Evolutionary conservation across 2,888 invertebrate species (phyloP).

Genomic region (Calephelis perditalis): DNA sequence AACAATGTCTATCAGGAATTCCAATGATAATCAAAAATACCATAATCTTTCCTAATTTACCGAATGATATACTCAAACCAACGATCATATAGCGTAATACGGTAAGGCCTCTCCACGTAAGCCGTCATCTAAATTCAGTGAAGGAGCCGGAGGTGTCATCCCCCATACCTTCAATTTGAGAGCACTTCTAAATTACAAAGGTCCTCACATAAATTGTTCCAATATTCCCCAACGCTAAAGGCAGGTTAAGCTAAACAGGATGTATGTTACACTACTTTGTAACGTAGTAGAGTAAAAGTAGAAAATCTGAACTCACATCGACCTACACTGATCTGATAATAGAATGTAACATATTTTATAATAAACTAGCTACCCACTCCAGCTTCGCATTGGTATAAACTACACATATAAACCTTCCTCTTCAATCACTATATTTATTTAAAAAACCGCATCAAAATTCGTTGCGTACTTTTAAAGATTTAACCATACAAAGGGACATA

Average conservation of each 20-base stretch:
- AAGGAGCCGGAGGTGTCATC: constrained; percentile 51
- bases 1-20: too few relatives aligned
- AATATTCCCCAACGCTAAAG: constrained; percentile 65
- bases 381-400: too few relatives aligned
- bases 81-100: constrained; percentile 3
- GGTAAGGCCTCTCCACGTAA: constrained; percentile 17
- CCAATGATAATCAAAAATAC: too few relatives aligned
- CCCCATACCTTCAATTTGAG: constrained; percentile 68
- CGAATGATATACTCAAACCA: background rate
- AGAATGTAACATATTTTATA: too few relatives aligned
- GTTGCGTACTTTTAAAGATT: too few relatives aligned
- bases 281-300: background rate
- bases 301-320: too few relatives aligned
- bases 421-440: too few relatives aligned
- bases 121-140: constrained; percentile 29
- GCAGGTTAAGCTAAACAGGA: constrained; percentile 62
- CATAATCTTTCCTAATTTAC: background rate
- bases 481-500: too few relatives aligned
- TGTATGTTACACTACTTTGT: constrained; percentile 41
- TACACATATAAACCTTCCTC: too few relatives aligned
- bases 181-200: constrained; percentile 72
- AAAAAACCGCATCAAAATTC: too few relatives aligned
- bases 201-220: constrained; percentile 74
- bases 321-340: too few relatives aligned
- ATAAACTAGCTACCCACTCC: too few relatives aligned